These are phyloP conservation scores for Macquaria australasica DNA, from an alignment of 2,113 vertebrate genomes.

Conservation along the genomic window DNA sequence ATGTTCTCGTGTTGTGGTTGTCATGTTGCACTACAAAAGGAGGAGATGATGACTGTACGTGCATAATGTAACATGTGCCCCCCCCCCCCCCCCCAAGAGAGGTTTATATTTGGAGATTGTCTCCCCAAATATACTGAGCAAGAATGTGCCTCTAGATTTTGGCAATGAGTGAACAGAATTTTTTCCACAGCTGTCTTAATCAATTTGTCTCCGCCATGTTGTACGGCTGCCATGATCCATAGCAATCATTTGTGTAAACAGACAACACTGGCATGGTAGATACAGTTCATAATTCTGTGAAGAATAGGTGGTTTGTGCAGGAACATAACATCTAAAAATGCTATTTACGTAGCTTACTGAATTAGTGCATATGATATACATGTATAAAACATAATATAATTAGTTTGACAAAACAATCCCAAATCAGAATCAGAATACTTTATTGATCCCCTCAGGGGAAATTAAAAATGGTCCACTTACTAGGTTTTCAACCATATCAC, in stretches of 20 bases:
- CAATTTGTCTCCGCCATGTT: constrained; percentile 51
- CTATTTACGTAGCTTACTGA: neutral
- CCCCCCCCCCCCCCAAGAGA: constrained; percentile 25
- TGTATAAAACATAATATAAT: neutral
- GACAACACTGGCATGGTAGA: neutral
- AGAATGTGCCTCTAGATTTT: constrained; percentile 59
- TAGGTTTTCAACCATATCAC: no score
- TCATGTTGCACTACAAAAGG: constrained; percentile 30
- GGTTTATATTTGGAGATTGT: constrained; percentile 64
- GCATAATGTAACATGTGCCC: constrained; percentile 38
- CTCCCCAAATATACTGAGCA: constrained; percentile 53
- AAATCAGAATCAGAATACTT: no score
- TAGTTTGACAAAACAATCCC: neutral
- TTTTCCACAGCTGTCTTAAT: constrained; percentile 69
- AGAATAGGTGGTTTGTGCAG: neutral
- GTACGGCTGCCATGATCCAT: constrained; percentile 26
- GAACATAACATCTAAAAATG: constrained; percentile 5
- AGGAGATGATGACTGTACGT: constrained; percentile 42
- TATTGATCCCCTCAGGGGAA: no score
- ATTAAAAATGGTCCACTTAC: neutral
- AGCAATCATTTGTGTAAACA: constrained; percentile 49
- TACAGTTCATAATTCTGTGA: neutral
- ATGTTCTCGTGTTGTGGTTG: constrained; percentile 39
- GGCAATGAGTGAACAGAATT: constrained; percentile 39
- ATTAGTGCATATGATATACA: neutral